These are phyloP conservation scores for Toxotes chatareus DNA, from an alignment of 2,113 vertebrate genomes.

Conservation along the genomic window DNA sequence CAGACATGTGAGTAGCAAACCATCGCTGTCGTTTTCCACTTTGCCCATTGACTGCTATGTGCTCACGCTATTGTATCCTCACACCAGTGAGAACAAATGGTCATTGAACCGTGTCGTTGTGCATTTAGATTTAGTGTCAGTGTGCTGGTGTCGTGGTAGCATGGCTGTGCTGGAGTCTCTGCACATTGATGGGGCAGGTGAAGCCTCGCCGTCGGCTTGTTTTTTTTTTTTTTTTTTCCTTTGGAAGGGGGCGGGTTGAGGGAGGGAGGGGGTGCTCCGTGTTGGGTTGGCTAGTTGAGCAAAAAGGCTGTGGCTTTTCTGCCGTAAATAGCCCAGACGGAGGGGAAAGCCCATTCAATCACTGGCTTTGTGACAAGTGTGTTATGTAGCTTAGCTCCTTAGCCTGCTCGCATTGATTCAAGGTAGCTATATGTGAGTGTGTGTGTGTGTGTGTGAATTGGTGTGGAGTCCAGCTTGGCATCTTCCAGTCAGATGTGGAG, in stretches of 20 bases:
- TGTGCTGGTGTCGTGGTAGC: slow-evolving; percentile 35
- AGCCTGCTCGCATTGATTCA: slow-evolving; percentile 37
- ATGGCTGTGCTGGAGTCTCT: slow-evolving; percentile 17
- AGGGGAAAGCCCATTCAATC: slow-evolving; percentile 26
- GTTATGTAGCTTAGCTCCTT: slow-evolving; percentile 50
- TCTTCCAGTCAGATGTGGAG: slow-evolving; percentile 74
- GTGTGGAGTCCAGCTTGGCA: slow-evolving; percentile 51
- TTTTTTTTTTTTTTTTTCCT: not conserved
- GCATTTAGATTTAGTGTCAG: slow-evolving; percentile 38
- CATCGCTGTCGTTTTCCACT: slow-evolving; percentile 70
- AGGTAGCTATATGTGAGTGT: slow-evolving; percentile 29
- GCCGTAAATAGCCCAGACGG: slow-evolving; percentile 27
- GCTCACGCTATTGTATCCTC: slow-evolving; percentile 47
- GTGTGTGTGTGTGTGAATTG: not conserved
- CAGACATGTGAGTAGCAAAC: slow-evolving; percentile 87
- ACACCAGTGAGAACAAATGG: slow-evolving; percentile 30
- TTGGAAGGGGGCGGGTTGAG: not conserved
- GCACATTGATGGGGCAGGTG: slow-evolving; percentile 41
- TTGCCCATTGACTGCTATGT: slow-evolving; percentile 40
- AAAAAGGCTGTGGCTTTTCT: not conserved
- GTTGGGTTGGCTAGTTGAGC: slow-evolving; percentile 54
- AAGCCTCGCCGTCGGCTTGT: slow-evolving; percentile 57
- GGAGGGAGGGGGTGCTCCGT: slow-evolving; percentile 27
- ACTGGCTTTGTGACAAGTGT: slow-evolving; percentile 28
- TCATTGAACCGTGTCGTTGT: slow-evolving; percentile 55